Evolutionary conservation across 2,797 vertebrate genomes (phyloP).

Genomic region (Sitta carolinensis): DNA sequence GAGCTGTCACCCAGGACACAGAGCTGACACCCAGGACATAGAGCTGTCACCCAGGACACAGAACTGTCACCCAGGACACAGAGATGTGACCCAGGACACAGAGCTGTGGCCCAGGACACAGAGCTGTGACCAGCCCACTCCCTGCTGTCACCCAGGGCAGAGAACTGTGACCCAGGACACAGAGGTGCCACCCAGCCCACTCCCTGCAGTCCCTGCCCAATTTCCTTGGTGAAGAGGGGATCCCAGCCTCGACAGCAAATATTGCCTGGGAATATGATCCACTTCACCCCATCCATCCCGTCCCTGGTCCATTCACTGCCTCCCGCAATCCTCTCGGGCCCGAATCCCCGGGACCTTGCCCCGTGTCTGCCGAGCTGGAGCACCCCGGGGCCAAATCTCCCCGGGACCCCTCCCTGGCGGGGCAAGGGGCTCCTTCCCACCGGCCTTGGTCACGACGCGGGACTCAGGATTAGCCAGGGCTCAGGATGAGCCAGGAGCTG

Average conservation of each 20-base stretch:
- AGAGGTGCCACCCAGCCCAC: background rate
- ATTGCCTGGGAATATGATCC: background rate
- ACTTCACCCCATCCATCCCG: background rate
- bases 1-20: too few species aligned
- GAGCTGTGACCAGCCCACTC: too few species aligned
- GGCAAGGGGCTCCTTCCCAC: accelerated
- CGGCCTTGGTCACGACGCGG: background rate
- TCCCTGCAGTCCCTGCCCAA: background rate
- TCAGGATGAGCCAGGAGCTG: background rate
- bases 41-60: too few species aligned
- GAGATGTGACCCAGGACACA: too few species aligned
- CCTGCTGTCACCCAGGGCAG: background rate
- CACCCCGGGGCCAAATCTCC: background rate
- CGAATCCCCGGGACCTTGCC: background rate
- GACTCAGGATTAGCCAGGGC: accelerated
- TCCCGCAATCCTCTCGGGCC: background rate
- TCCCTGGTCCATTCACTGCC: background rate
- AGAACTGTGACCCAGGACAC: background rate
- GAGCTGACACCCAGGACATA: too few species aligned
- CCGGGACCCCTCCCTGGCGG: accelerated
- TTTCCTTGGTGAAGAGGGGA: background rate
- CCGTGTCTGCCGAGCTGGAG: accelerated
- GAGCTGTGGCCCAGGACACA: too few species aligned
- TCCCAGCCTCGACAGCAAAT: background rate
- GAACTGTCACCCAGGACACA: too few species aligned